Percentiles rank a stretch among this genome's conserved stretches.
These are phyloP conservation scores for Carposina sasakii DNA, from an alignment of 1,140 invertebrate species.

Conservation along the genomic window DNA sequence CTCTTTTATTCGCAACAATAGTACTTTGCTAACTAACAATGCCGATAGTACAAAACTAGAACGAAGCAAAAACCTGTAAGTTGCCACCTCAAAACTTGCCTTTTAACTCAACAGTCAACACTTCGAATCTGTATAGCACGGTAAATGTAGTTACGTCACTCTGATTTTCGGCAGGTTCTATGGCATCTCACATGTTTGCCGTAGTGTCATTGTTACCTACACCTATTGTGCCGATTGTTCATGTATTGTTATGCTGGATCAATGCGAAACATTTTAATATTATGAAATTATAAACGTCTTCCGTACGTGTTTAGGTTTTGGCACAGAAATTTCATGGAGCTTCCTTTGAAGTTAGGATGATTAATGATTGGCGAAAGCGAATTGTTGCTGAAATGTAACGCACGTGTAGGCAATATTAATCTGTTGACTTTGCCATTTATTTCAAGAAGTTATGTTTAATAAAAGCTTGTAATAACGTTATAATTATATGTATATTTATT, in stretches of 20 bases:
- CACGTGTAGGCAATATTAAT: no score
- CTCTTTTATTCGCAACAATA: slow-evolving; percentile 58
- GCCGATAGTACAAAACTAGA: slow-evolving; percentile 12
- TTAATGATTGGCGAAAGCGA: no score
- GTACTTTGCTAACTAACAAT: slow-evolving; percentile 57
- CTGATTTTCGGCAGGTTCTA: background rate
- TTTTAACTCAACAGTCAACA: no score
- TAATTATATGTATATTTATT: no score
- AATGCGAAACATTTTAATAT: slow-evolving; percentile 71
- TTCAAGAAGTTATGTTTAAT: no score
- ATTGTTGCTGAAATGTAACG: no score
- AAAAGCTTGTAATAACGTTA: no score
- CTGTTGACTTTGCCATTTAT: no score
- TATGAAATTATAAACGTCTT: slow-evolving; percentile 70
- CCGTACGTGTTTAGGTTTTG: slow-evolving; percentile 32
- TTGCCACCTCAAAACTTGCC: background rate
- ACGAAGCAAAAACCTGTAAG: slow-evolving; percentile 1
- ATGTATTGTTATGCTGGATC: slow-evolving; percentile 50
- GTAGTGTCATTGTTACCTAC: slow-evolving; percentile 67
- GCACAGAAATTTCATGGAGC: no score
- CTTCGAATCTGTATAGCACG: no score
- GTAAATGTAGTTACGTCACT: slow-evolving; percentile 13
- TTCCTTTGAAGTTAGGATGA: no score
- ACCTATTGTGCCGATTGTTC: slow-evolving; percentile 64
- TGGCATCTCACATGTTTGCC: slow-evolving; percentile 63